Evolutionary conservation across 2,888 invertebrate species (phyloP).

Genomic region (Taphrorychus bicolor): DNA sequence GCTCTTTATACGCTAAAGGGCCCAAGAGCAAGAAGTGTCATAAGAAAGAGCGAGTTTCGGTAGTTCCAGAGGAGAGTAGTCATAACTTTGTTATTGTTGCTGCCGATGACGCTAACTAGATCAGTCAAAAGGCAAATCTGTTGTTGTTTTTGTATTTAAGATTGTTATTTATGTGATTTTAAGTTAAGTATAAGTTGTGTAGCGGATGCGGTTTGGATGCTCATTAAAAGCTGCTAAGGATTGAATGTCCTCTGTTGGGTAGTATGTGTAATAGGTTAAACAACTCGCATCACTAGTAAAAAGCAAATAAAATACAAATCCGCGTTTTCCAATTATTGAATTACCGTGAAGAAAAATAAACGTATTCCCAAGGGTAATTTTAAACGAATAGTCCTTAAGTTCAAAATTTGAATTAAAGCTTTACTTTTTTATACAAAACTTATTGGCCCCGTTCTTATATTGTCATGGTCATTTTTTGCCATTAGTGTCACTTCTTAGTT

Average conservation of each 20-base stretch:
- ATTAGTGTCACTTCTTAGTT: no score
- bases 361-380: no score
- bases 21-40: background rate
- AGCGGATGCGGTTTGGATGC: no score
- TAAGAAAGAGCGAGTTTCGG: slow-evolving; percentile 3
- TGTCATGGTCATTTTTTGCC: no score
- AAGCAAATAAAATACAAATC: no score
- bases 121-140: background rate
- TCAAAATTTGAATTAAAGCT: background rate
- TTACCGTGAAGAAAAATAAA: no score
- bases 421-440: background rate
- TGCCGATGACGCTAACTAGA: slow-evolving; percentile 22
- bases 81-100: slow-evolving; percentile 34
- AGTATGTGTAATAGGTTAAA: no score
- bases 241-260: no score
- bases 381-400: background rate
- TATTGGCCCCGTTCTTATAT: background rate
- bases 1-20: background rate
- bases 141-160: slow-evolving; percentile 14
- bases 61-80: slow-evolving; percentile 29
- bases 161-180: slow-evolving; percentile 30
- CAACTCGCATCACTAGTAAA: no score
- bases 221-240: background rate
- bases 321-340: no score
- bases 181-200: background rate